Percentiles rank a stretch among this genome's conserved stretches.
phyloP scores from a whole-genome alignment of 1,140 invertebrate species.

The Bicyclus anynana region DNA sequence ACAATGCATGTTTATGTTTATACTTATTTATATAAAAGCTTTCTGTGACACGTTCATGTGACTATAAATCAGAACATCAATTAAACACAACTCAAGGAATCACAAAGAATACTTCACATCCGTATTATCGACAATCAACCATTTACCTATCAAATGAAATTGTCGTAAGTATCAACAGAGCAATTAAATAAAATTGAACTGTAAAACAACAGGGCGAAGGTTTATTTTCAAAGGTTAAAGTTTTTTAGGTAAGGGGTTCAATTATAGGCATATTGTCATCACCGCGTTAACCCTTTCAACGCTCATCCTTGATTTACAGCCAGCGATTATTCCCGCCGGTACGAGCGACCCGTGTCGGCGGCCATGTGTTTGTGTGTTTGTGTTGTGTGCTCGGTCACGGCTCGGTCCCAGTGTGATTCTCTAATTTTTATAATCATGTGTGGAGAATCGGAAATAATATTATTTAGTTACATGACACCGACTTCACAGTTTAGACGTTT shows the following conservation, averaged over 20 bases:
- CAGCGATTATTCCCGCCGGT: constrained; percentile 40
- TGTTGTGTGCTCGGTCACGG: constrained; percentile 28
- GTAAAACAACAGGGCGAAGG: neutral
- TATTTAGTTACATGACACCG: neutral
- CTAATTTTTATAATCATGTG: constrained; percentile 18
- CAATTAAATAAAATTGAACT: neutral
- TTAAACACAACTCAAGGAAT: constrained; percentile 9
- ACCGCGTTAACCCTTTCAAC: constrained; percentile 49
- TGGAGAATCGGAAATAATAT: constrained; percentile 22
- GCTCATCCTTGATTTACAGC: constrained; percentile 54
- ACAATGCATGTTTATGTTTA: neutral
- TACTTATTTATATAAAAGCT: neutral
- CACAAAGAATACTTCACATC: constrained; percentile 15
- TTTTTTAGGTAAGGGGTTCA: neutral
- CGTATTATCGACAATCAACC: constrained; percentile 13
- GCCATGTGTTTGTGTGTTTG: constrained; percentile 32
- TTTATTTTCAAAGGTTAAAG: neutral
- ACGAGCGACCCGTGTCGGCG: constrained; percentile 29
- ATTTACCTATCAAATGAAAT: neutral
- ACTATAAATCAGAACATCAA: constrained; percentile 2
- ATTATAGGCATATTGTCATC: constrained; percentile 31
- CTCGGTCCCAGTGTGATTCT: constrained; percentile 11
- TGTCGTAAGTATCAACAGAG: neutral
- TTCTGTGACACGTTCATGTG: neutral
- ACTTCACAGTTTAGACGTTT: neutral